Conservation (phyloP, 2,888 invertebrate species). For the Mayetiola destructor region DNA sequence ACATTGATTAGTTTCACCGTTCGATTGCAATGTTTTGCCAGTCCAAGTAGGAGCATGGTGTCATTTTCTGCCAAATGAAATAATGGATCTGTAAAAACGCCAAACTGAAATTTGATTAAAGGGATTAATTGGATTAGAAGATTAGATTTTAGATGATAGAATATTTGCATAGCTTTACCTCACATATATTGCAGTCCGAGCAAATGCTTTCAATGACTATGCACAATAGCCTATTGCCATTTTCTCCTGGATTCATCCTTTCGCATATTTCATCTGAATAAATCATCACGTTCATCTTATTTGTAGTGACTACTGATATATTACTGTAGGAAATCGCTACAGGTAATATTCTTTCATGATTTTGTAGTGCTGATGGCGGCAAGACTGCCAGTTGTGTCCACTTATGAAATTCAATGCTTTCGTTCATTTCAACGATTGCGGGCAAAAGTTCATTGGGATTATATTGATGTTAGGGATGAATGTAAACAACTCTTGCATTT, state of each 20-base stretch:
- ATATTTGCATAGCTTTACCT: constrained; percentile 10
- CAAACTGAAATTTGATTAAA: constrained; percentile 6
- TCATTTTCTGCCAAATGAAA: constrained; percentile 4
- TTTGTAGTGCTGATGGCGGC: constrained; percentile 9
- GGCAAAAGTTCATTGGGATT: constrained; percentile 10
- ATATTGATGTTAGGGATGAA: constrained; percentile 7
- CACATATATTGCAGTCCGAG: constrained; percentile 11
- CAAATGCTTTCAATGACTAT: constrained; percentile 10
- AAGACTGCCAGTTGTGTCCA: constrained; percentile 8
- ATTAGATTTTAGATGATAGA: constrained; percentile 6
- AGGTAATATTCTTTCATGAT: constrained; percentile 9
- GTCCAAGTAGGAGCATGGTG: constrained; percentile 7
- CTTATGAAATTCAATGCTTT: constrained; percentile 10
- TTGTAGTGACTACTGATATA: constrained; percentile 3
- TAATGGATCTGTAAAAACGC: background rate
- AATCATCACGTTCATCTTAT: constrained; percentile 7
- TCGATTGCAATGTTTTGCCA: constrained; percentile 7
- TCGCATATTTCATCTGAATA: constrained; percentile 9
- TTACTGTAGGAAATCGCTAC: constrained; percentile 7
- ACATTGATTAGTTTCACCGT: constrained; percentile 6
- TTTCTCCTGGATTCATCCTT: constrained; percentile 9
- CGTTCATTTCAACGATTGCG: constrained; percentile 10
- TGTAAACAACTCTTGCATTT: constrained; percentile 8
- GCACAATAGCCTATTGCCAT: constrained; percentile 8
- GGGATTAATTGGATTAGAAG: constrained; percentile 5